A percentile compares a stretch with the other conserved stretches of the same genome.
phyloP scores from a whole-genome alignment of 2,888 invertebrate genomes.

The Lysandra bellargus region DNA sequence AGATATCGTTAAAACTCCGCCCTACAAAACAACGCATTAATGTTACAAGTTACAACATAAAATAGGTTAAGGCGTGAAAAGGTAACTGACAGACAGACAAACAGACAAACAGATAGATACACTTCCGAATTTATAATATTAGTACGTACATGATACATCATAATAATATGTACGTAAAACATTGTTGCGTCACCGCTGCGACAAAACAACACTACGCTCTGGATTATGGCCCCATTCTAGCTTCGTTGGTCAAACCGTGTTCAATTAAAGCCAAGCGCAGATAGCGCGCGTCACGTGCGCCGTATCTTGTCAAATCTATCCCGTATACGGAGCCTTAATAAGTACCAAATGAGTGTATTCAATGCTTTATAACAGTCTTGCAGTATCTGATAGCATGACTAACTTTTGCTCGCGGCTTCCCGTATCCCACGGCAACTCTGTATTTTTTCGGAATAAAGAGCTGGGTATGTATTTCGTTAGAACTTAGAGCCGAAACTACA shows the following conservation, averaged over 20 bases:
- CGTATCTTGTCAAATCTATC: constrained; percentile 65
- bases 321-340: constrained; percentile 44
- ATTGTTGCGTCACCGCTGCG: background rate
- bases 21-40: no score
- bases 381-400: constrained; percentile 8
- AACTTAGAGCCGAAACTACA: no score
- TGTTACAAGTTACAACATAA: no score
- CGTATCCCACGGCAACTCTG: background rate
- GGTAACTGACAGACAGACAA: no score
- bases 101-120: no score
- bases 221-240: background rate
- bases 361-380: constrained; percentile 33
- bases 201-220: background rate
- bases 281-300: constrained; percentile 67
- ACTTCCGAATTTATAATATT: no score
- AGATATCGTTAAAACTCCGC: no score
- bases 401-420: background rate
- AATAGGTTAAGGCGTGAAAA: no score
- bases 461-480: no score
- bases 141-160: no score
- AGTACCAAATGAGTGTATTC: constrained; percentile 32
- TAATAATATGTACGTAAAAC: no score
- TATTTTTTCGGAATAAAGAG: background rate
- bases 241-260: constrained; percentile 53
- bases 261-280: constrained; percentile 66